Evolutionary conservation across 1,140 invertebrate genomes (phyloP).

Genomic region (Apis mellifera): DNA sequence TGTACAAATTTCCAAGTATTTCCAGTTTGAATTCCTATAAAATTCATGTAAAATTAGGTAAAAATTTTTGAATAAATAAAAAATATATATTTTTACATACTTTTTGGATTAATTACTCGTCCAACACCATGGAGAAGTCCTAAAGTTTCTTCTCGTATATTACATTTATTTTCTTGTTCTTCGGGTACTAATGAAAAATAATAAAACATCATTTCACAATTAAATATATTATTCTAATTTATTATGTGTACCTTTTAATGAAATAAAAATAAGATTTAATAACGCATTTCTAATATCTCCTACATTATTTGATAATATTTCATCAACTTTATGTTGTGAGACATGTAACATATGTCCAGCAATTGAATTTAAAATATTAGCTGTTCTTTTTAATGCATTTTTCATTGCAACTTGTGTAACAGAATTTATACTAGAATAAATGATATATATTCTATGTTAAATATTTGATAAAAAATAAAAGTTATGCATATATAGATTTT

Average conservation of each 20-base stretch:
- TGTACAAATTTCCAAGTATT: conserved; percentile 81
- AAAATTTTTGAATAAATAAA: background rate
- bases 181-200: conserved; percentile 43
- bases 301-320: conserved; percentile 85
- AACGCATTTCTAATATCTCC: conserved; percentile 88
- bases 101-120: conserved; percentile 89
- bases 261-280: conserved; percentile 87
- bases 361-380: conserved; percentile 80
- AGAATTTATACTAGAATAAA: conserved; percentile 83
- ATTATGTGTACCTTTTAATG: conserved; percentile 83
- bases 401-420: conserved; percentile 85
- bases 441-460: background rate
- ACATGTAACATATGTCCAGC: conserved; percentile 82
- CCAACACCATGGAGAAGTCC: conserved; percentile 88
- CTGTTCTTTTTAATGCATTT: conserved; percentile 85
- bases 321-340: conserved; percentile 83
- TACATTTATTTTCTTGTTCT: conserved; percentile 67
- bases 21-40: conserved; percentile 36
- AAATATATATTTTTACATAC: conserved; percentile 56
- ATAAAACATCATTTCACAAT: conserved; percentile 11
- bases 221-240: background rate
- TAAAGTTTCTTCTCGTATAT: conserved; percentile 85
- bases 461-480: background rate
- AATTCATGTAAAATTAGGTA: background rate
- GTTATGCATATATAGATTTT: conserved; percentile 6